These are phyloP conservation scores for Smutsia gigantea DNA, from an alignment of 2,797 vertebrate species.

Conservation along the genomic window DNA sequence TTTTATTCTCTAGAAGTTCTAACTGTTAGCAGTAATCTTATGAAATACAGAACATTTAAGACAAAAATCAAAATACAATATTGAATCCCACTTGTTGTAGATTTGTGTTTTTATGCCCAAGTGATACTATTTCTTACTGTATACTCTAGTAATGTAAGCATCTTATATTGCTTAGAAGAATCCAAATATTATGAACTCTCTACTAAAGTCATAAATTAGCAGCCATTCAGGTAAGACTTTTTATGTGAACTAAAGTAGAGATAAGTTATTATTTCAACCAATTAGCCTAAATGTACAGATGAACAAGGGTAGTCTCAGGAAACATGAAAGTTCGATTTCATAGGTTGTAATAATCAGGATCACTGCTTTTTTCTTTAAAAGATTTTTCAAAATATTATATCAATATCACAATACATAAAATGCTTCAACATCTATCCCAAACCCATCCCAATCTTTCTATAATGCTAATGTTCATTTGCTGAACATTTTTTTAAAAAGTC, in stretches of 20 bases:
- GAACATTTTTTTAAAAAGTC: no score
- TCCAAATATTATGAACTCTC: conserved; percentile 4
- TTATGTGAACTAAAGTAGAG: neutral
- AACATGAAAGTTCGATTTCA: neutral
- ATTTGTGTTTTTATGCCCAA: conserved; percentile 54
- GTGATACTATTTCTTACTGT: conserved; percentile 1
- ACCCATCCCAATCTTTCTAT: neutral
- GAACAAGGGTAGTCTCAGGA: neutral
- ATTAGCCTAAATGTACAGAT: neutral
- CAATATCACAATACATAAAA: neutral
- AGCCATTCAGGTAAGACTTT: conserved; percentile 8
- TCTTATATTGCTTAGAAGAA: conserved; percentile 3
- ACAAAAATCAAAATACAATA: conserved; percentile 54
- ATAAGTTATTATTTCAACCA: neutral
- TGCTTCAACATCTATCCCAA: neutral
- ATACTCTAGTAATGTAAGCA: neutral
- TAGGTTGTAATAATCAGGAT: neutral
- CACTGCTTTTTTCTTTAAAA: conserved; percentile 26
- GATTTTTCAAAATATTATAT: neutral
- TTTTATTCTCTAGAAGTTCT: conserved; percentile 23
- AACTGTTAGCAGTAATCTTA: conserved; percentile 51
- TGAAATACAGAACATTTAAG: conserved; percentile 35
- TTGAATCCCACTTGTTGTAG: conserved; percentile 17
- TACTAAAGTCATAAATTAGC: conserved; percentile 2
- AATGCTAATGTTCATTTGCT: neutral